These are phyloP conservation scores for Hemaris fuciformis DNA, from an alignment of 2,888 invertebrate genomes.

Conservation along the genomic window DNA sequence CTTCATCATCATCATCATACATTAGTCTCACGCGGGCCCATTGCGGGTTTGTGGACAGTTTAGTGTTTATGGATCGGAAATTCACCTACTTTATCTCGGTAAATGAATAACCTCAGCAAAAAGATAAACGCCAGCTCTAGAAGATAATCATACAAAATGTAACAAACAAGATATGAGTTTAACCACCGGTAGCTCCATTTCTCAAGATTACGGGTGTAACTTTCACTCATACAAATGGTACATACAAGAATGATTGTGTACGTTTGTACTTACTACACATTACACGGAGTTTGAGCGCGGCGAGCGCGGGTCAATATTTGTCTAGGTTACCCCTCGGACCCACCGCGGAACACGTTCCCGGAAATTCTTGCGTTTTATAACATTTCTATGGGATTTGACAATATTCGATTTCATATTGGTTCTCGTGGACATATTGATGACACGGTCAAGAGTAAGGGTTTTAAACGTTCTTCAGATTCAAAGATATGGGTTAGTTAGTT, in stretches of 20 bases:
- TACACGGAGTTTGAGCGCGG: conserved; percentile 35
- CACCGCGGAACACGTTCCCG: conserved; percentile 48
- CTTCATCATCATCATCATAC: no score
- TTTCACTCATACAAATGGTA: conserved; percentile 15
- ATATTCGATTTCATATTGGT: conserved; percentile 1
- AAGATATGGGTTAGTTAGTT: no score
- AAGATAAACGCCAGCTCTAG: no score
- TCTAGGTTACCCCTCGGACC: conserved; percentile 52
- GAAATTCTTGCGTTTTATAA: conserved; percentile 30
- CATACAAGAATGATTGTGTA: conserved; percentile 36
- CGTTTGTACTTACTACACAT: conserved; percentile 50
- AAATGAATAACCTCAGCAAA: no score
- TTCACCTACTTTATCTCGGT: no score
- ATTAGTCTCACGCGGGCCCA: no score
- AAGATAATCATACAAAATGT: neutral
- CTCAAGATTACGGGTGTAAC: conserved; percentile 11
- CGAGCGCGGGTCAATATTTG: conserved; percentile 58
- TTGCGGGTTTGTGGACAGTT: no score
- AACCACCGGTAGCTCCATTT: neutral
- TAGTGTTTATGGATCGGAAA: no score
- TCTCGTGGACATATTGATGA: neutral
- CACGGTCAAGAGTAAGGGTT: neutral
- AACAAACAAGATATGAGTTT: neutral
- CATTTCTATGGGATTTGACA: neutral
- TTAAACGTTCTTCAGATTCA: neutral